Percentiles rank a stretch among this genome's conserved stretches.
Conservation (phyloP, 2,888 invertebrate genomes). For the Philopedon plagiatum region DNA sequence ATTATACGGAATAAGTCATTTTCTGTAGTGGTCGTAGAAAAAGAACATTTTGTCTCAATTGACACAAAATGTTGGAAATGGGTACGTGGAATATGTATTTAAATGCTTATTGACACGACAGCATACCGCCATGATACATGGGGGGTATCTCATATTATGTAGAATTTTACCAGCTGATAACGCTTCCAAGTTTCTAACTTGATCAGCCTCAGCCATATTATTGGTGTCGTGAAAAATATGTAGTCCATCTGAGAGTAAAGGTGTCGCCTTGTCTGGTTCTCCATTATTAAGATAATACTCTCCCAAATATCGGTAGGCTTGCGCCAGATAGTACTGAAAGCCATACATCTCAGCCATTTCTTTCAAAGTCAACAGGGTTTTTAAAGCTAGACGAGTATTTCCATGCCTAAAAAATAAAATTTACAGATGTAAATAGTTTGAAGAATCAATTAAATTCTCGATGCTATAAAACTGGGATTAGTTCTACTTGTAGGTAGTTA, state of each 20-base stretch:
- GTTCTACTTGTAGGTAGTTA: too few relatives aligned
- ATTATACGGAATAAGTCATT: too few relatives aligned
- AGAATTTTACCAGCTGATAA: slow-evolving; percentile 60
- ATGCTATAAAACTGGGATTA: too few relatives aligned
- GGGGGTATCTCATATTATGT: too few relatives aligned
- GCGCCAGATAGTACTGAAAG: slow-evolving; percentile 60
- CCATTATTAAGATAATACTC: slow-evolving; percentile 64
- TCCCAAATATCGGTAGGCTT: slow-evolving; percentile 64
- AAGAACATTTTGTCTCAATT: too few relatives aligned
- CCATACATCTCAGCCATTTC: slow-evolving; percentile 57
- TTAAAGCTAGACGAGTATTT: slow-evolving; percentile 55
- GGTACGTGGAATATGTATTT: too few relatives aligned
- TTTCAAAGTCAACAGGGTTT: slow-evolving; percentile 58
- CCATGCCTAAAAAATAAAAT: slow-evolving; percentile 58
- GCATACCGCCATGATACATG: too few relatives aligned
- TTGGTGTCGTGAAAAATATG: slow-evolving; percentile 59
- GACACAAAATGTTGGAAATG: too few relatives aligned
- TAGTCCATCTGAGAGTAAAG: slow-evolving; percentile 61
- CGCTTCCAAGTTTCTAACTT: slow-evolving; percentile 62
- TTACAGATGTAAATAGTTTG: too few relatives aligned
- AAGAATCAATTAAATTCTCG: too few relatives aligned
- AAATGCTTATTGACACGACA: too few relatives aligned
- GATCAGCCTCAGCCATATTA: slow-evolving; percentile 57
- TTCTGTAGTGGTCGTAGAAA: too few relatives aligned
- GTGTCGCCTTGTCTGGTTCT: slow-evolving; percentile 59